Percentiles rank a stretch among this genome's conserved stretches.
Evolutionary conservation across 1,140 invertebrate species (phyloP).

Genomic region (Drosophila rufa): DNA sequence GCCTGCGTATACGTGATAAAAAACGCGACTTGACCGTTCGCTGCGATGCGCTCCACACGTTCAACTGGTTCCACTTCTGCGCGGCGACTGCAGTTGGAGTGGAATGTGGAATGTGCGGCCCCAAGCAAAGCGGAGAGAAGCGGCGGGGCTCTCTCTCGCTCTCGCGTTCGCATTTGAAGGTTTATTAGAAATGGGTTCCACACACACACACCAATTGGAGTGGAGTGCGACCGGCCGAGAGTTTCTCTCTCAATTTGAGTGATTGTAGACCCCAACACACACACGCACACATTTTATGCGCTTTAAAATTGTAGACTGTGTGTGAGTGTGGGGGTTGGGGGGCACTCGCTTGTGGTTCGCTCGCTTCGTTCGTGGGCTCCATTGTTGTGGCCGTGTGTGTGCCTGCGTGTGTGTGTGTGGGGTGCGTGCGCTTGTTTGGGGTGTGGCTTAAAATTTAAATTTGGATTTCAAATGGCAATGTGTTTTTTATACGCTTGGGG

Average conservation of each 20-base stretch:
- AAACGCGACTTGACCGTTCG: constrained; percentile 46
- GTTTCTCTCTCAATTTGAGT: constrained; percentile 33
- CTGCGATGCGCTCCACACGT: constrained; percentile 69
- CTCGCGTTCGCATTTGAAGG: constrained; percentile 24
- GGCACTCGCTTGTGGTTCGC: constrained; percentile 58
- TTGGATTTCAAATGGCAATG: constrained; percentile 76
- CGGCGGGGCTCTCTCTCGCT: constrained; percentile 34
- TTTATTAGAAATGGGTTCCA: constrained; percentile 58
- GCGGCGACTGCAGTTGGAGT: constrained; percentile 69
- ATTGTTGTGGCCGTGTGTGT: constrained; percentile 51
- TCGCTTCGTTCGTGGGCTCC: constrained; percentile 67
- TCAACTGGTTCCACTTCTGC: constrained; percentile 73
- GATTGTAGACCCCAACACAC: constrained; percentile 54
- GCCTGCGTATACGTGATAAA: constrained; percentile 62
- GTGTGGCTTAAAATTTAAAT: constrained; percentile 85
- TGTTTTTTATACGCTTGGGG: constrained; percentile 75
- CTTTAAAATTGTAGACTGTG: constrained; percentile 74
- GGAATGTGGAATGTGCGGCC: constrained; percentile 16
- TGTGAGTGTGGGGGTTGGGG: constrained; percentile 27
- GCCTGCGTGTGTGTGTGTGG: constrained; percentile 46
- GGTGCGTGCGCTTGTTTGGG: constrained; percentile 80
- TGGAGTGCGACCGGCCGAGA: constrained; percentile 13
- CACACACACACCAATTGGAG: constrained; percentile 41
- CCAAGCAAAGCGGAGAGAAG: no score
- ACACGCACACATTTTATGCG: constrained; percentile 74